These are phyloP conservation scores for Rhegmatorhina hoffmannsi DNA, from an alignment of 2,113 vertebrate species.

Conservation along the genomic window DNA sequence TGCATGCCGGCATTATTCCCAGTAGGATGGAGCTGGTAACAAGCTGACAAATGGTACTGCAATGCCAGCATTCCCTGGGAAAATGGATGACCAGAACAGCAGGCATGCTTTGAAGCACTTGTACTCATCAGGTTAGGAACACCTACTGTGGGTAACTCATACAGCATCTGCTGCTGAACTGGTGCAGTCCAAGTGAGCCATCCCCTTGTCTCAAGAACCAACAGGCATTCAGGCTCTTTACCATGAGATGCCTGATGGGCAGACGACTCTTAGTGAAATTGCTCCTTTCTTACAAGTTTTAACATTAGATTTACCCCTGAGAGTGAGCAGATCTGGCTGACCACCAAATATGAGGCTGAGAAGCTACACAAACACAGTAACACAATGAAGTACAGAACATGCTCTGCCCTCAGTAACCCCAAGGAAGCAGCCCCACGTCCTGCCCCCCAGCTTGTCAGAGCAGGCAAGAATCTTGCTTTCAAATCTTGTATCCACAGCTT, in stretches of 20 bases:
- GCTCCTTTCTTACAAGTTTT: neutral
- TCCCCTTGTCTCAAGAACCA: neutral
- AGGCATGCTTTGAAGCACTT: fast-evolving
- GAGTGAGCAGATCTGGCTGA: neutral
- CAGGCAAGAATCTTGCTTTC: neutral
- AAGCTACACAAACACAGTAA: neutral
- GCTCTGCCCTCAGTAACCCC: neutral
- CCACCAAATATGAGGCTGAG: neutral
- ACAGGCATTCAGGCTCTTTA: neutral
- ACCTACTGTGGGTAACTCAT: neutral
- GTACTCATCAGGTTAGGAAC: neutral
- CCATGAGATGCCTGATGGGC: neutral
- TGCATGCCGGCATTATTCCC: fast-evolving
- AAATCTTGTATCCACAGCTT: neutral
- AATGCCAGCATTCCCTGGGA: neutral
- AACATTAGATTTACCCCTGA: neutral
- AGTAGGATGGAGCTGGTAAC: neutral
- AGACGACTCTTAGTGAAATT: neutral
- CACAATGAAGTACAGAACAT: neutral
- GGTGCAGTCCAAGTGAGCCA: fast-evolving
- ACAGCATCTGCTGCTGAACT: neutral
- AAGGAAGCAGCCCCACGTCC: fast-evolving
- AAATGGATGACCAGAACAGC: neutral
- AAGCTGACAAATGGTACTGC: neutral
- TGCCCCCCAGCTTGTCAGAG: fast-evolving